Base-by-base conservation (phyloP, 2,797 vertebrate species). In the Acipenser transmontanus region DNA sequence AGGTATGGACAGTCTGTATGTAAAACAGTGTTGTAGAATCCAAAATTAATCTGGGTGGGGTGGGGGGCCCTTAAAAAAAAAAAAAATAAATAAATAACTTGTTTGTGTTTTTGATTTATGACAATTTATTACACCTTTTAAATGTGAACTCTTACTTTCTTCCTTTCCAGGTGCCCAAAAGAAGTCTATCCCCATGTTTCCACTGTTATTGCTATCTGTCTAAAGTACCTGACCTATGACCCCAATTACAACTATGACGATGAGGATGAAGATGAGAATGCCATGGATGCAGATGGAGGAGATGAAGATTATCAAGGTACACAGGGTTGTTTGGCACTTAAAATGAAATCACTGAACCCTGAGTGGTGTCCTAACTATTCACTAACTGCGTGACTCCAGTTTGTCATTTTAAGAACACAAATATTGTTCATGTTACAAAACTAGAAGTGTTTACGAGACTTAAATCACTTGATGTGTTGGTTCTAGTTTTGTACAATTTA, bases 221-320 rank as follows among this genome's bases (percentile, higher is more conserved):
- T 99, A 69, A 97, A 96, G 69, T 99, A 99, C 83, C 87, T 99
- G 88, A 99, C 97, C 51, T 99, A 99, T 65, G 97, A 99, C 88
- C 97, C 97, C 59, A 99, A 99, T 89, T 99, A 99, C 75, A 99
- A 99, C 88, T 99, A 98, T 34, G 97, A 99, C 65, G 97, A 99
- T 62, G 97, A 99, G 79, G 97, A 99, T 68, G 97, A 98, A 82
- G 97, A 99, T 71, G 97, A 99, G 81, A 98, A 98, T 72, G 95
- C 96, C 51, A 98, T 98, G 95, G 96, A 99, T 72, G 95, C 96
- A 0, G 96, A 98, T 72, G 96, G 96, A 60, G 93, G 88, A 52
- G 96, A 98, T 62, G 96, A 99, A 75, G 97, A 99, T 74, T 98
- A 99, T 80, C 97, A 99, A 94, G 97, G 97, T 99, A 89, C 2